Base-by-base conservation (phyloP, 2,113 vertebrate genomes). In the Motacilla tschutschensis region DNA sequence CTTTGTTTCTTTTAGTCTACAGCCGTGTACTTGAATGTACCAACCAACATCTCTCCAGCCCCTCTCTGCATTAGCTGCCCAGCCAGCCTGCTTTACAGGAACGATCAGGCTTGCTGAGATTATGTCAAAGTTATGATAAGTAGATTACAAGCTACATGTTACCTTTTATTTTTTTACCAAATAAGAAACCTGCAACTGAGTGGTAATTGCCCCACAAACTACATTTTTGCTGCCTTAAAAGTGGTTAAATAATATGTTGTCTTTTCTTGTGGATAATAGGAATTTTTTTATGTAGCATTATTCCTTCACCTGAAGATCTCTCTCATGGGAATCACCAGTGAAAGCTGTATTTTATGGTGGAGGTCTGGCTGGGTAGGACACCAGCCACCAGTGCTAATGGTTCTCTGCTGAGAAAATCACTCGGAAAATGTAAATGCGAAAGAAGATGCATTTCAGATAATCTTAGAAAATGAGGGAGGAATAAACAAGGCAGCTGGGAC, bases 401-500 rank as follows among this genome's bases (percentile, higher is more conserved):
- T 44, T 88, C 60, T 85, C 50, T 78, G 66, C 21, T 57, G 65
- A 77, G 75, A 74, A 91, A 92, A 95, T 58, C 12, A 28, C 60
- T 67, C n/a, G 0, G 5, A 72, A 81, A 76, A 73, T 53, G 26
- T 31, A 82, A 74, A 78, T 55, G 43, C 0, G 3, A 74, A 33
- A 47, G 60, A 90, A 92, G n/a, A 41, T 41, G 70, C 48, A 35
- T 83, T 74, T 89, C 54, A 92, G 69, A 90, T 79, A 66, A 74
- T 67, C 48, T 74, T 71, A 33, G 85, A 60, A 89, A 94, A 84
- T n/a, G 29, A 85, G 60, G 36, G 55, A 53, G 63, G 70, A 40
- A 71, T 47, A 65, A 89, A 65, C 57, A 83, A 89, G 73, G 60
- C 89, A 85, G 48, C 75, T 94, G 88, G 81, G 92, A 90, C 79